These are phyloP conservation scores for Cataglyphis cursor DNA, from an alignment of 2,888 invertebrate species.

Conservation along the genomic window DNA sequence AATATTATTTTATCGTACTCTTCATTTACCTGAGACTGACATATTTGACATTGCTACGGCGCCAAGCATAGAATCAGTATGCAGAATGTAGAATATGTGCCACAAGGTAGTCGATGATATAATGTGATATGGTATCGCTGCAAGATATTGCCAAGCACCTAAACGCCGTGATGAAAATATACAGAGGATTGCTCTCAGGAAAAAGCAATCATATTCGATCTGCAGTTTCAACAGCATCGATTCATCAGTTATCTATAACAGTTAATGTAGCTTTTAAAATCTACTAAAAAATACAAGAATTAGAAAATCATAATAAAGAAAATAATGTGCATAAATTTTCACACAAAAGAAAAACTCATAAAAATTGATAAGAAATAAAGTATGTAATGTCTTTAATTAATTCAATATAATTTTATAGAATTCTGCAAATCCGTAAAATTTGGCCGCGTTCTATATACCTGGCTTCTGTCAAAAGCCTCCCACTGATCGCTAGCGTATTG, in stretches of 20 bases:
- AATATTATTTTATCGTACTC: conserved; percentile 8
- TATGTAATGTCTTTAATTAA: background rate
- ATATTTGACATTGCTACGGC: conserved; percentile 76
- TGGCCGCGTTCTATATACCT: conserved; percentile 71
- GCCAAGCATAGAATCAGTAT: conserved; percentile 87
- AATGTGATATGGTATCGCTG: conserved; percentile 91
- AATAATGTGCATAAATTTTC: conserved; percentile 21
- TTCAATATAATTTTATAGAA: background rate
- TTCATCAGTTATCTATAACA: conserved; percentile 84
- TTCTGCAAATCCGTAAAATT: background rate
- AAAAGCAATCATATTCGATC: conserved; percentile 92
- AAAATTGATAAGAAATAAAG: background rate
- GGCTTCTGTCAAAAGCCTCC: conserved; percentile 87
- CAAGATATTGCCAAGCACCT: conserved; percentile 94
- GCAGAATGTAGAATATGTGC: conserved; percentile 90
- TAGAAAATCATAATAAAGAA: conserved; percentile 21
- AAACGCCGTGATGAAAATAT: conserved; percentile 91
- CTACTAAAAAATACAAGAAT: background rate
- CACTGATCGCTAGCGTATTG: conserved; percentile 92
- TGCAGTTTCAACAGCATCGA: conserved; percentile 89
- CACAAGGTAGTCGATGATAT: conserved; percentile 89
- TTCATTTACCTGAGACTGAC: conserved; percentile 62
- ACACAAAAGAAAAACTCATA: background rate
- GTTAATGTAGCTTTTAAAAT: background rate
- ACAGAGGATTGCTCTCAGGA: conserved; percentile 90